Conservation (phyloP, 2,888 invertebrate species). For the Odontocerum albicorne region DNA sequence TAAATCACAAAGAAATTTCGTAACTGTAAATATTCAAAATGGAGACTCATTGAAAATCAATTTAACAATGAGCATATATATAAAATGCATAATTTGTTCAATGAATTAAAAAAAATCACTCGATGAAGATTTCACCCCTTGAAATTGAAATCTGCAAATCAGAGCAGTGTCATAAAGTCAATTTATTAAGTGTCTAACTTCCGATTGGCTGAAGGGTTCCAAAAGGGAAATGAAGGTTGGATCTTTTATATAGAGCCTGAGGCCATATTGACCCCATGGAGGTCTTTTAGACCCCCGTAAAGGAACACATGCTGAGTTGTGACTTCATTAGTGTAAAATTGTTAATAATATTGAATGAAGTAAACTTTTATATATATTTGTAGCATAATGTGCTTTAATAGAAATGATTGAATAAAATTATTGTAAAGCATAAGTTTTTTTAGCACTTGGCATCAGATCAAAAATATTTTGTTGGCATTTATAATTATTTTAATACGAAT, state of each 20-base stretch:
- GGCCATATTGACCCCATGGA: slow-evolving; percentile 5
- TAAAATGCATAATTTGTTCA: too few relatives aligned
- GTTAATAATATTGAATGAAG: too few relatives aligned
- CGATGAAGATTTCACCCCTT: too few relatives aligned
- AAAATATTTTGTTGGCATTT: too few relatives aligned
- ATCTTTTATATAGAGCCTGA: not conserved
- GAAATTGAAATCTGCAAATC: too few relatives aligned
- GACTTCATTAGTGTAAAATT: slow-evolving; percentile 12
- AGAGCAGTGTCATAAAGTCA: slow-evolving; percentile 11
- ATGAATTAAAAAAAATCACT: too few relatives aligned
- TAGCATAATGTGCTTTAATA: too few relatives aligned
- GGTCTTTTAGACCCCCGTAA: not conserved
- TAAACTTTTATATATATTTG: not conserved
- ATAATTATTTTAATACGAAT: too few relatives aligned
- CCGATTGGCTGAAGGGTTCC: slow-evolving; percentile 9
- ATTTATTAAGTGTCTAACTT: slow-evolving; percentile 9
- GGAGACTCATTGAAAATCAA: not conserved
- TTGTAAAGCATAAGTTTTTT: too few relatives aligned
- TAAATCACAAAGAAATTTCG: not conserved
- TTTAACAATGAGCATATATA: not conserved
- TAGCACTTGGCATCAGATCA: too few relatives aligned
- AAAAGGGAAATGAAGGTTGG: not conserved
- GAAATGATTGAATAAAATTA: too few relatives aligned
- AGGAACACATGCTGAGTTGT: slow-evolving; percentile 16
- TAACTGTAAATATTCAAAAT: not conserved